A percentile compares a stretch with the other conserved stretches of the same genome.
Evolutionary conservation across 2,888 invertebrate species (phyloP).

Genomic region (Meganola albula): DNA sequence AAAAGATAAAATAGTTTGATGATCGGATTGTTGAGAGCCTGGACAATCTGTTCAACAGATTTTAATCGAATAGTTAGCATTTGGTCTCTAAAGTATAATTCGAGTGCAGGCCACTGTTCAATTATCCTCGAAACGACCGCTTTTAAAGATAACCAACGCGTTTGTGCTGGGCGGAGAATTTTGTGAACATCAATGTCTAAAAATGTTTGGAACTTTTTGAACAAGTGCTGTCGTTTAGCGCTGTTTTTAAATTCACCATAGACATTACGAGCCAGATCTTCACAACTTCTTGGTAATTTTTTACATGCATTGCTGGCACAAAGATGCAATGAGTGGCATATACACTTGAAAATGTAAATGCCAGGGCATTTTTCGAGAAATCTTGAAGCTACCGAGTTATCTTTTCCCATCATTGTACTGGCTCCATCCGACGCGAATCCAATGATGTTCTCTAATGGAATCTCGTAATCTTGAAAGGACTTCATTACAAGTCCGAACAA

Average conservation of each 20-base stretch:
- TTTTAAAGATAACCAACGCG: constrained; percentile 25
- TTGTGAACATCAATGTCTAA: constrained; percentile 17
- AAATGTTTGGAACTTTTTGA: constrained; percentile 13
- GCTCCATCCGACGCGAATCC: constrained; percentile 17
- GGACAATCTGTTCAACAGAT: constrained; percentile 8
- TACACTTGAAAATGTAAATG: constrained; percentile 14
- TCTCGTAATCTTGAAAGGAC: neutral
- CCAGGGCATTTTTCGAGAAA: constrained; percentile 13
- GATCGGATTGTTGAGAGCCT: constrained; percentile 3
- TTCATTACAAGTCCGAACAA: neutral
- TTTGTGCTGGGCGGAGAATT: constrained; percentile 19
- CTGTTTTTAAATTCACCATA: constrained; percentile 8
- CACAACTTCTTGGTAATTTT: constrained; percentile 11
- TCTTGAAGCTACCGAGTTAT: constrained; percentile 13
- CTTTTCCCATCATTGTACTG: constrained; percentile 17
- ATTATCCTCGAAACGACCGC: constrained; percentile 28
- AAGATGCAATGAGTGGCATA: constrained; percentile 20
- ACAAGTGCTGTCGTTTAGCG: constrained; percentile 5
- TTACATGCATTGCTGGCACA: constrained; percentile 17
- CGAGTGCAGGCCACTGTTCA: constrained; percentile 34
- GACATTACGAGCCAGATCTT: constrained; percentile 13
- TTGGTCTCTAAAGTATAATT: too few relatives aligned
- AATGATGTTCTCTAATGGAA: constrained; percentile 6
- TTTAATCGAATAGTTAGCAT: constrained; percentile 12
- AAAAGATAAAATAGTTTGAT: constrained; percentile 6